Conservation (phyloP, 2,888 invertebrate genomes). For the Cryptophagus acutangulus region DNA sequence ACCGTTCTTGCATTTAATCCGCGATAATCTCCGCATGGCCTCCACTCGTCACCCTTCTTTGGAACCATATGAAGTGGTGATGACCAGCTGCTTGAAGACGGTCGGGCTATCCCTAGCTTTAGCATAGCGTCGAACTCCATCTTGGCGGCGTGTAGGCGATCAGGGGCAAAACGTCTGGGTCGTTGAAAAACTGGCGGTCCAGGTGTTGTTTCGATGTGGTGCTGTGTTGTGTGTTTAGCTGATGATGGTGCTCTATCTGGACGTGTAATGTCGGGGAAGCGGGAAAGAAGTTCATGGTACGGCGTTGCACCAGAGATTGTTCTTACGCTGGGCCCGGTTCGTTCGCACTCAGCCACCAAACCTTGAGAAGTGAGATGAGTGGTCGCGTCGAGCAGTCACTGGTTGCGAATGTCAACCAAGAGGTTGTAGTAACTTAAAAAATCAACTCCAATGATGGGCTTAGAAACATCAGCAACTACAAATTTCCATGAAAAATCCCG, state of each 20-base stretch:
- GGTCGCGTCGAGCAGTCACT: neutral
- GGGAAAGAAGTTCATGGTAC: neutral
- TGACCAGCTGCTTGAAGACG: too few species aligned
- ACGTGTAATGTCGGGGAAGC: neutral
- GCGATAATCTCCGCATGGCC: too few species aligned
- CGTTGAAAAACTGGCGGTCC: too few species aligned
- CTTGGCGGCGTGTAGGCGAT: too few species aligned
- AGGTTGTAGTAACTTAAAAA: neutral
- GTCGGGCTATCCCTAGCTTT: too few species aligned
- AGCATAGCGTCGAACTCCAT: too few species aligned
- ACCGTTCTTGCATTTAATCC: too few species aligned
- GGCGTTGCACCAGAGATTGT: neutral
- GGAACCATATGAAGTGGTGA: too few species aligned
- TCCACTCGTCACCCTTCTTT: too few species aligned
- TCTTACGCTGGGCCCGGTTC: neutral
- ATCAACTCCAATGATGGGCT: slow-evolving; percentile 6
- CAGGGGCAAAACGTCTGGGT: too few species aligned
- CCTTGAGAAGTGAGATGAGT: slow-evolving; percentile 2
- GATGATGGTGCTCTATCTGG: neutral
- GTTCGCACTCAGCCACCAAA: neutral
- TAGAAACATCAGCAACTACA: slow-evolving; percentile 3
- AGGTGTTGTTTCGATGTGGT: slow-evolving; percentile 28
- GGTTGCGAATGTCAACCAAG: slow-evolving; percentile 3
- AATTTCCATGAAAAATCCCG: slow-evolving; percentile 4
- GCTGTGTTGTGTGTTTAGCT: slow-evolving; percentile 2